Percentiles rank a stretch among this genome's conserved stretches.
phyloP scores from a whole-genome alignment of 2,113 vertebrate genomes.

The Andinoacara biseriatus region DNA sequence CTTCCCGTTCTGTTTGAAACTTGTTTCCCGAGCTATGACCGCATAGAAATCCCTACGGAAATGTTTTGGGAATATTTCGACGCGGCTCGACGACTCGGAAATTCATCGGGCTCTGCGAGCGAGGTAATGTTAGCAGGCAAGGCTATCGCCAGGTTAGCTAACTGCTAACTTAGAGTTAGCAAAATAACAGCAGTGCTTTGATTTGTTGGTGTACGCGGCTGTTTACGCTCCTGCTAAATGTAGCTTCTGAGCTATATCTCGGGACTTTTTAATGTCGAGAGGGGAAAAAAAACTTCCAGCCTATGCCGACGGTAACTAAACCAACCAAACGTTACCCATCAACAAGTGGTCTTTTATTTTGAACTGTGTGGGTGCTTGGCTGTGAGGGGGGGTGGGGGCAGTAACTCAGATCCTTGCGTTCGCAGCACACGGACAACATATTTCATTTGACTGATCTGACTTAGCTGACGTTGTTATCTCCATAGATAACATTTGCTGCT shows the following conservation, averaged over 20 bases:
- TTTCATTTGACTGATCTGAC: neutral
- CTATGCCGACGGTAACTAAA: neutral
- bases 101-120: slow-evolving; percentile 53
- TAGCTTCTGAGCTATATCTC: neutral
- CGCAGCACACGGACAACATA: neutral
- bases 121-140: slow-evolving; percentile 69
- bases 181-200: slow-evolving; percentile 3
- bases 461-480: neutral
- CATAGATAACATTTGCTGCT: slow-evolving; percentile 5
- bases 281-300: too few species aligned
- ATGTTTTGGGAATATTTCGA: slow-evolving; percentile 63
- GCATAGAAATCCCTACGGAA: slow-evolving; percentile 18
- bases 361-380: slow-evolving; percentile 10
- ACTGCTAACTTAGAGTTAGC: slow-evolving; percentile 43
- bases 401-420: neutral
- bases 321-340: slow-evolving; percentile 27
- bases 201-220: neutral
- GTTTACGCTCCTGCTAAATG: neutral
- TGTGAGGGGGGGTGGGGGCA: neutral
- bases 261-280: neutral
- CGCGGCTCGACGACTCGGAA: slow-evolving; percentile 52
- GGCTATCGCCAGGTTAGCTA: slow-evolving; percentile 61
- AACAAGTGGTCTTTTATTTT: slow-evolving; percentile 70
- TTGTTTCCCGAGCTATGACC: slow-evolving; percentile 18
- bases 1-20: neutral